phyloP scores from a whole-genome alignment of 1,140 invertebrate genomes.

The Drosophila jambulina region DNA sequence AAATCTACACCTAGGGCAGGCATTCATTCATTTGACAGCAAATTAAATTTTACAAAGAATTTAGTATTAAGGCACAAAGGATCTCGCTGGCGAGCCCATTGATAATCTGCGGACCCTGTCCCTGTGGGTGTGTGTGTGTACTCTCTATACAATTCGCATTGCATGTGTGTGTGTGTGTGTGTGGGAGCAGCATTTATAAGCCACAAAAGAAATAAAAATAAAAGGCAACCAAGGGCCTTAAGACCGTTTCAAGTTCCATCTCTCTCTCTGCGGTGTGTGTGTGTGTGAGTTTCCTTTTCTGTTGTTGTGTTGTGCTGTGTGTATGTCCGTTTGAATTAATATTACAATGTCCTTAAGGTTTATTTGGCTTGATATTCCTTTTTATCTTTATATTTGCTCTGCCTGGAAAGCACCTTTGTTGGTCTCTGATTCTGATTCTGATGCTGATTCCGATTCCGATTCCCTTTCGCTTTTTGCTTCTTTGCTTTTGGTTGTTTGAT shows the following conservation, averaged over 20 bases:
- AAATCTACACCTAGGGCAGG: neutral
- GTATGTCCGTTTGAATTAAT: constrained; percentile 82
- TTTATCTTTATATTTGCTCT: constrained; percentile 72
- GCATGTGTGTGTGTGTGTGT: constrained; percentile 23
- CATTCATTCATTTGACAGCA: constrained; percentile 14
- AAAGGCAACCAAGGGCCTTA: constrained; percentile 33
- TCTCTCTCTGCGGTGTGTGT: neutral
- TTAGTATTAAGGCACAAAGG: constrained; percentile 8
- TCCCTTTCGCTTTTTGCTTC: constrained; percentile 34
- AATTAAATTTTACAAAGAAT: constrained; percentile 25
- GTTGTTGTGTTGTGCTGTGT: constrained; percentile 51
- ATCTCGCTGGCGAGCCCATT: constrained; percentile 15
- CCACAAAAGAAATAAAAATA: constrained; percentile 52
- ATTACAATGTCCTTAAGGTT: constrained; percentile 83
- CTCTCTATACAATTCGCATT: constrained; percentile 28
- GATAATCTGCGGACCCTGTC: constrained; percentile 27
- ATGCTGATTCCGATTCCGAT: constrained; percentile 67
- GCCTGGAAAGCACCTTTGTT: neutral
- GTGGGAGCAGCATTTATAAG: constrained; percentile 52
- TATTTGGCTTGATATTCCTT: constrained; percentile 82
- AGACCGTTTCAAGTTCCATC: constrained; percentile 55
- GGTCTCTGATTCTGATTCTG: constrained; percentile 25
- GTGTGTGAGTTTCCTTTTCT: constrained; percentile 34
- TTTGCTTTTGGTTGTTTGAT: constrained; percentile 72
- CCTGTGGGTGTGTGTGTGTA: neutral